Percentiles rank a stretch among this genome's conserved stretches.
phyloP scores from a whole-genome alignment of 2,888 invertebrate species.

The Ornithoptera alexandrae region DNA sequence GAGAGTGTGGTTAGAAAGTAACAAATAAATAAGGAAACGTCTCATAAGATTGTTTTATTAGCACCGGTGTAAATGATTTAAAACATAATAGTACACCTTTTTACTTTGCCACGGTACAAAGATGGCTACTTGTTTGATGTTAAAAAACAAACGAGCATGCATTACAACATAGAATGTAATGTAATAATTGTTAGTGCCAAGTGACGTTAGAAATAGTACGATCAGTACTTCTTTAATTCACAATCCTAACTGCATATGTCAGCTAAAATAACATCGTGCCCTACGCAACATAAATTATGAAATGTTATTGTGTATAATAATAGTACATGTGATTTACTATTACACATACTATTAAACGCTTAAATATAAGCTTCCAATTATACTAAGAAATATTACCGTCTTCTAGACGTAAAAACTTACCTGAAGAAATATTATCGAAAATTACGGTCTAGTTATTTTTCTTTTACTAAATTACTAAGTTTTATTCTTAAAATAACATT shows the following conservation, averaged over 20 bases:
- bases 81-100: background rate
- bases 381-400: too few species aligned
- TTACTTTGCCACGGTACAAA: constrained; percentile 7
- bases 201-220: constrained; percentile 24
- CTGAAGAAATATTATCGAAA: background rate
- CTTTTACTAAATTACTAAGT: background rate
- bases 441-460: background rate
- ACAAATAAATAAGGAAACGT: too few species aligned
- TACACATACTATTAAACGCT: too few species aligned
- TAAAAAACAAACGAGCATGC: constrained; percentile 1
- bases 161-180: constrained; percentile 13
- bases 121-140: constrained; percentile 12
- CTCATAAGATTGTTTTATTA: too few species aligned
- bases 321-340: too few species aligned
- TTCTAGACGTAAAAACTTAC: constrained; percentile 10
- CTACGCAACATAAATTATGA: constrained; percentile 20
- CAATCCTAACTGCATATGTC: background rate
- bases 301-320: background rate
- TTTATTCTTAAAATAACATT: constrained; percentile 10
- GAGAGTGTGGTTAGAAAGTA: too few species aligned
- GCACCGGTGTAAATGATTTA: too few species aligned
- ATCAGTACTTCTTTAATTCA: constrained; percentile 11
- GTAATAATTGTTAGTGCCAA: constrained; percentile 18
- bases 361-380: too few species aligned
- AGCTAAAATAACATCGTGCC: constrained; percentile 16